Conservation (phyloP, 2,113 vertebrate species). For the Tonatia bakeri region DNA sequence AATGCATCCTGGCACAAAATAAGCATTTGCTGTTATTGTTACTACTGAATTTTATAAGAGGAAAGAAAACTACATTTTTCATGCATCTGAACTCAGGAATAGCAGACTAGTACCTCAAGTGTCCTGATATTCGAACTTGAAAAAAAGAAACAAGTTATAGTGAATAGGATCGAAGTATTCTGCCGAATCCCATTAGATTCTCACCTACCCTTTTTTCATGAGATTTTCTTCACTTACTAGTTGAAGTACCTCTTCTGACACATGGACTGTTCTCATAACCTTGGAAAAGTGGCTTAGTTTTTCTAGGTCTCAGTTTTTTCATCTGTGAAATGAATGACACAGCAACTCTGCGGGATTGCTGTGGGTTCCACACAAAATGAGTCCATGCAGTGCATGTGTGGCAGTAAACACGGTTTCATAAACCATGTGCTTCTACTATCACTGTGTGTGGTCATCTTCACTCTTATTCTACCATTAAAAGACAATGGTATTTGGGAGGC, state of each 20-base stretch:
- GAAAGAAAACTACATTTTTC: neutral
- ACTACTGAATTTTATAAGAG: neutral
- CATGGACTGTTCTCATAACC: neutral
- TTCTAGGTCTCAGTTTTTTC: neutral
- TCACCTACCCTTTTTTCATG: accelerated
- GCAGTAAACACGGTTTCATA: neutral
- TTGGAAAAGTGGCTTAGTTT: neutral
- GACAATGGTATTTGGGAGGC: neutral
- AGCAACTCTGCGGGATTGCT: neutral
- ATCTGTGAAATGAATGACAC: neutral
- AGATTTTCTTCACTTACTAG: neutral
- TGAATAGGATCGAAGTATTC: neutral
- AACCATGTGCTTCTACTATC: neutral
- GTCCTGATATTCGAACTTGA: neutral
- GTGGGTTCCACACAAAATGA: neutral
- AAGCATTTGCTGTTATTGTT: neutral
- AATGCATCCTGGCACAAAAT: neutral
- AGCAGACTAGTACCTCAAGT: neutral
- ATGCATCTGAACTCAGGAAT: neutral
- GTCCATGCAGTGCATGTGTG: neutral
- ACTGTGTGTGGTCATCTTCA: neutral
- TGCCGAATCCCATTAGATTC: neutral
- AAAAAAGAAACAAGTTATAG: neutral
- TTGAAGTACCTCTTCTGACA: neutral
- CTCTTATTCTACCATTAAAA: neutral